Base-by-base conservation (phyloP, 2,797 vertebrate species). In the Hozukius guyotensis region DNA sequence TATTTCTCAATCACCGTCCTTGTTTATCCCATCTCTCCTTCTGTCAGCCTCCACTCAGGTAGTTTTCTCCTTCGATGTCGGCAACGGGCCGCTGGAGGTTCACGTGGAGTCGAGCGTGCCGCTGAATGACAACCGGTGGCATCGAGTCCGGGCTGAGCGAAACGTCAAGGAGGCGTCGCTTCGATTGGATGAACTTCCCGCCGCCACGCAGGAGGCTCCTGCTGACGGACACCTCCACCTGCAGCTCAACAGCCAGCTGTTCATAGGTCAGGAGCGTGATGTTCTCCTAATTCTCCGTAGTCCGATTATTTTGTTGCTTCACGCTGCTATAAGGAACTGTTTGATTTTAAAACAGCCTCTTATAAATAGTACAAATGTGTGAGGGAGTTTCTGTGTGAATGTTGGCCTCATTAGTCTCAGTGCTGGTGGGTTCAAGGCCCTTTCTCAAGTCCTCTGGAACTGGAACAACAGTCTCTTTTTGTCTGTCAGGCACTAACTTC, bases 81-180 rank as follows among this genome's bases (percentile, higher is more conserved):
- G 98, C 0, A 97, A 98, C 11, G 97, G 98, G 13, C 97, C 98
- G 0, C 57, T 95, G 36, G 94, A 96, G 72, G 94, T 96, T 2
- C 86, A 80, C 0, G 95, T 97, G 9, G 95, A 95, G 20, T 97
- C 97, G 1, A 88, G 88, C 5, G 66, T 78, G 6, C 78, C 92
- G 2, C 84, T 98, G 80, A 97, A 98, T 67, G 97, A 98, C 94
- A 95, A 97, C 79, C 96, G 97, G n/a, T 99, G 98, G 98, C 98
- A 99, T 86, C 95, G 95, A 0, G 55, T 99, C 9, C 93, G 67
- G 72, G 97, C 96, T 0, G 98, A 99, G 86, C 94, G 97, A 18
- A 99, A 98, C 84, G 93, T 97, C 68, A 98, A 97, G 81, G 95
- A 98, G 90, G 97, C 96, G 1, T 96, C 95, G 2, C 91, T 96